Evolutionary conservation across 2,113 vertebrate genomes (phyloP).

Genomic region (Daphoenositta chrysoptera): DNA sequence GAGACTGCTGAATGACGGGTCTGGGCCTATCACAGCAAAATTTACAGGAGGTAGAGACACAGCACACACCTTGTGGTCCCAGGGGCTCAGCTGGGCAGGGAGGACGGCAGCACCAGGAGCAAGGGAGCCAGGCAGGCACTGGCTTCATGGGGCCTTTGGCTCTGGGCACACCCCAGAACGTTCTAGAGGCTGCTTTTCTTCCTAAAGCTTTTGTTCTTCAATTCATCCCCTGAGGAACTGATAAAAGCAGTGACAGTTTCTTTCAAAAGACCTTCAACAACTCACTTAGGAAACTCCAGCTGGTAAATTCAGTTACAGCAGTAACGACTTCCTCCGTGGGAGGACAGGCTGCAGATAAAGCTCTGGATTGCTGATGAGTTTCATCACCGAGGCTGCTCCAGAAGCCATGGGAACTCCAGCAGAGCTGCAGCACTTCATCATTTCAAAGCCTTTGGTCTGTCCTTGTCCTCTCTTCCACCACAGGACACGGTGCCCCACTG

Average conservation of each 20-base stretch:
- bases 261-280: background rate
- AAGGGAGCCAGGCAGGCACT: background rate
- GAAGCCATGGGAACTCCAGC: background rate
- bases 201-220: background rate
- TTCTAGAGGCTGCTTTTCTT: background rate
- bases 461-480: background rate
- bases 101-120: background rate
- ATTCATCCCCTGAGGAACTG: background rate
- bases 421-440: background rate
- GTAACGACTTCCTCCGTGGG: background rate
- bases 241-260: background rate
- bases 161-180: background rate
- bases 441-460: background rate
- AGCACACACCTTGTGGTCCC: background rate
- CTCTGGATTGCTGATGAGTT: background rate
- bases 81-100: background rate
- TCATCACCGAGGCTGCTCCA: background rate
- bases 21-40: background rate
- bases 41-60: background rate
- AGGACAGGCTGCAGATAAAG: background rate
- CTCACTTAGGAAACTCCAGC: background rate
- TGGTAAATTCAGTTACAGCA: background rate
- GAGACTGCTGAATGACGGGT: too few species aligned
- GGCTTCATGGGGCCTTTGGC: fast-evolving
- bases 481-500: background rate